phyloP scores from a whole-genome alignment of 2,888 invertebrate species.

The Cylloceria caligata region DNA sequence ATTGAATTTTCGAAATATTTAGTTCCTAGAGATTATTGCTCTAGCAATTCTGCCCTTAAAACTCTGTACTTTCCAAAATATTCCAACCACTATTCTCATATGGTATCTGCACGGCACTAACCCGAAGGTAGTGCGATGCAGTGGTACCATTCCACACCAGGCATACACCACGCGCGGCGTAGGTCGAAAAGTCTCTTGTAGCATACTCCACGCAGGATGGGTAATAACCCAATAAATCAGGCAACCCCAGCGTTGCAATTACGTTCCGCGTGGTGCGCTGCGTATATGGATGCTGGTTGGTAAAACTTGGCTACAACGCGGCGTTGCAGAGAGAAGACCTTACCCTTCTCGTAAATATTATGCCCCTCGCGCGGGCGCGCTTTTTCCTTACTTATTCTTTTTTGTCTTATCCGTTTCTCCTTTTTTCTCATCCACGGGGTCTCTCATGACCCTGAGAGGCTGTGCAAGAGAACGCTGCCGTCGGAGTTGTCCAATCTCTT shows the following conservation, averaged over 20 bases:
- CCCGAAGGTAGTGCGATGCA: not conserved
- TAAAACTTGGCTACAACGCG: slow-evolving; percentile 49
- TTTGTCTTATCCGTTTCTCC: slow-evolving; percentile 52
- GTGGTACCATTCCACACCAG: slow-evolving; percentile 3
- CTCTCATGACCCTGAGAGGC: slow-evolving; percentile 59
- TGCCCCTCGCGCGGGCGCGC: slow-evolving; percentile 72
- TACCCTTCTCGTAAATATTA: slow-evolving; percentile 82
- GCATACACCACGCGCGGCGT: not conserved
- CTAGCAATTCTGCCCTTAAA: too few relatives aligned
- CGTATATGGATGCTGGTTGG: slow-evolving; percentile 34
- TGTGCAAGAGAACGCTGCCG: slow-evolving; percentile 20
- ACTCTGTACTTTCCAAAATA: not conserved
- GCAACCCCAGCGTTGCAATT: slow-evolving; percentile 81
- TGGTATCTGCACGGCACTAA: not conserved
- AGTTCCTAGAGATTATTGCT: too few relatives aligned
- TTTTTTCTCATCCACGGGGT: slow-evolving; percentile 62
- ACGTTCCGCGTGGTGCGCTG: slow-evolving; percentile 73
- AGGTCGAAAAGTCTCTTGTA: slow-evolving; percentile 50
- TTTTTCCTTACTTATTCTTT: slow-evolving; percentile 42
- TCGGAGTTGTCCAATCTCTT: slow-evolving; percentile 49
- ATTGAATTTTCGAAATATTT: not conserved
- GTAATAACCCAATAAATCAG: slow-evolving; percentile 84
- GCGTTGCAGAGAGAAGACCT: slow-evolving; percentile 74
- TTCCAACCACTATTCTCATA: not conserved
- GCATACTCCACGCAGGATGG: slow-evolving; percentile 75